These are phyloP conservation scores for Polyommatus icarus DNA, from an alignment of 2,888 invertebrate genomes.

Conservation along the genomic window DNA sequence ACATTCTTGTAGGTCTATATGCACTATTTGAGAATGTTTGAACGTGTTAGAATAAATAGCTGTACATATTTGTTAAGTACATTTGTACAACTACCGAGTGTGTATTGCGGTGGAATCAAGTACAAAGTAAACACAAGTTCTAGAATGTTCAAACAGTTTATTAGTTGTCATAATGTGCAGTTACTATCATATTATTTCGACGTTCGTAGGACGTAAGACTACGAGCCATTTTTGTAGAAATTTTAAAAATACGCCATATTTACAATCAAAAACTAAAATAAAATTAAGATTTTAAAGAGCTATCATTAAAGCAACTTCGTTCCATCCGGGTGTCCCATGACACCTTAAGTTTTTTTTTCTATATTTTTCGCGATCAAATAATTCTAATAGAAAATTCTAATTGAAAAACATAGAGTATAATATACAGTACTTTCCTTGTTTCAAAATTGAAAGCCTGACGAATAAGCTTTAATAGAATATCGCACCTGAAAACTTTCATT, in stretches of 20 bases:
- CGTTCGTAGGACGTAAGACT: neutral
- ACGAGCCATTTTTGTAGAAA: neutral
- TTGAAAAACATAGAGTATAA: no score
- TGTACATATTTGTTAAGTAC: neutral
- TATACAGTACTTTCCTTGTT: neutral
- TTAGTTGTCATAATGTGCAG: neutral
- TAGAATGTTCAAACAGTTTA: neutral
- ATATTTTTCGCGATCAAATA: no score
- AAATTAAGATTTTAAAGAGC: no score
- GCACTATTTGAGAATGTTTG: neutral
- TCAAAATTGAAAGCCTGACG: neutral
- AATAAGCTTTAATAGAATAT: neutral
- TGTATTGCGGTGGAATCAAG: neutral
- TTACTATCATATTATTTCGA: neutral
- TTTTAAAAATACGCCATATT: no score
- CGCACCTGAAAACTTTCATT: neutral
- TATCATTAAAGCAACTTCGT: no score
- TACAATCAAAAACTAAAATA: no score
- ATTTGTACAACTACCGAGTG: neutral
- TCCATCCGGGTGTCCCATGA: no score
- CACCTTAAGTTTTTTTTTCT: no score
- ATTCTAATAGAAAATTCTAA: no score
- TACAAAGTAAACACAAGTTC: slow-evolving; percentile 3
- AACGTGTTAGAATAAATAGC: slow-evolving; percentile 4
- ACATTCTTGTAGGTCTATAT: neutral